Evolutionary conservation across 2,888 invertebrate genomes (phyloP), one percentile per base, ranked within the genome.

Genomic region (Synergus itoensis): DNA sequence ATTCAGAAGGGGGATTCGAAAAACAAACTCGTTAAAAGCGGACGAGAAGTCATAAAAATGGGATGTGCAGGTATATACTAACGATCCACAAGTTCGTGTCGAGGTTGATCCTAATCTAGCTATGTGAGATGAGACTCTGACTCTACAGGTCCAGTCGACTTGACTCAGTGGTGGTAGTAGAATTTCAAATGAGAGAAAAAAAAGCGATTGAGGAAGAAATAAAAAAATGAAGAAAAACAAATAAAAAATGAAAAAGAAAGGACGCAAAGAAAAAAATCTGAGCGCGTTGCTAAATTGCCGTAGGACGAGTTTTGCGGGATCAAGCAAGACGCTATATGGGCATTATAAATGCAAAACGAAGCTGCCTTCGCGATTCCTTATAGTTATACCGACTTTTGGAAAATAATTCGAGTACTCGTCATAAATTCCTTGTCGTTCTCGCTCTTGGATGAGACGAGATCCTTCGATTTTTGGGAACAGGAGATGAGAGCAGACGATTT

Each of bases 1-100:
- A 65, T 65, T 41, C 65, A 65, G 40, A 65, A 65, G 81, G 76
- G 79, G 80, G 79, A 81, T 83, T 80, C 79, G 79, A 81, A 83
- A 81, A 82, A 80, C 82, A 79, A 83, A 83, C 80, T 82, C 83
- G 83, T 82, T 83, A 83, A 83, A 81, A 80, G 80, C 77, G 76
- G 81, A 81, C 82, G 79, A 81, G 80, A 78, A 80, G 81, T 82
- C 82, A 77, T 83, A 83, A 83, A 83, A 83, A 83, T 80, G 79
- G 80, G 80, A 82, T 83, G 81, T 73, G 73, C 73, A 73, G 73
- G 73, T 73, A 73, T 81, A 80, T 81, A 76, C 82, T 82, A 82
- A 82, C 82, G 82, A 82, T 81, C 81, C 81, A 80, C 80, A 79
- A 83, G 82, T 80, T 82, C 81, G 81, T 81, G 81, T 83, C 73